Conservation (phyloP, 2,113 vertebrate species). For the Megalops atlanticus region DNA sequence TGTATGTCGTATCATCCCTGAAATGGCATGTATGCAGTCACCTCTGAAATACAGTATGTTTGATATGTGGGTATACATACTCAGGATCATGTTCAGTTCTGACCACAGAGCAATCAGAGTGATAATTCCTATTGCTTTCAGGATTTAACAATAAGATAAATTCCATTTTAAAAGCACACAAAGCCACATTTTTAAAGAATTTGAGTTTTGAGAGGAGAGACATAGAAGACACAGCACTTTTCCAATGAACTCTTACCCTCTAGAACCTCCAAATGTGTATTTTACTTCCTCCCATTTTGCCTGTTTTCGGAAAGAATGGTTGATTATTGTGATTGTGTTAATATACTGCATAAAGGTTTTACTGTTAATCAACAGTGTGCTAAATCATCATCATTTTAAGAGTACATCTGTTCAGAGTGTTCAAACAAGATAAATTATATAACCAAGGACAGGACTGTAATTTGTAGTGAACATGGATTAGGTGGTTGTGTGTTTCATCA, state of each 20-base stretch:
- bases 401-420: neutral
- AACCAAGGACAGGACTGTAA: neutral
- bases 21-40: too few relatives aligned
- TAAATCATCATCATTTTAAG: neutral
- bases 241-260: constrained; percentile 39
- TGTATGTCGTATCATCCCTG: too few relatives aligned
- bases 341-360: neutral
- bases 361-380: neutral
- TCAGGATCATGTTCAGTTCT: too few relatives aligned
- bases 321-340: neutral
- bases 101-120: too few relatives aligned
- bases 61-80: too few relatives aligned
- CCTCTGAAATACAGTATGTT: too few relatives aligned
- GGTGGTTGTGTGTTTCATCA: neutral
- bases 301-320: constrained; percentile 38
- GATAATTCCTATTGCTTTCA: too few relatives aligned
- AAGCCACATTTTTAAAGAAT: too few relatives aligned
- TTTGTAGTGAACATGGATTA: neutral
- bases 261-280: constrained; percentile 43
- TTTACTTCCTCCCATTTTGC: constrained; percentile 53
- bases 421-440: neutral
- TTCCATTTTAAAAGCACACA: too few relatives aligned
- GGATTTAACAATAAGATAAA: too few relatives aligned
- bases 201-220: too few relatives aligned
- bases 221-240: neutral